These are phyloP conservation scores for Charina bottae DNA, from an alignment of 2,113 vertebrate genomes.

Conservation along the genomic window DNA sequence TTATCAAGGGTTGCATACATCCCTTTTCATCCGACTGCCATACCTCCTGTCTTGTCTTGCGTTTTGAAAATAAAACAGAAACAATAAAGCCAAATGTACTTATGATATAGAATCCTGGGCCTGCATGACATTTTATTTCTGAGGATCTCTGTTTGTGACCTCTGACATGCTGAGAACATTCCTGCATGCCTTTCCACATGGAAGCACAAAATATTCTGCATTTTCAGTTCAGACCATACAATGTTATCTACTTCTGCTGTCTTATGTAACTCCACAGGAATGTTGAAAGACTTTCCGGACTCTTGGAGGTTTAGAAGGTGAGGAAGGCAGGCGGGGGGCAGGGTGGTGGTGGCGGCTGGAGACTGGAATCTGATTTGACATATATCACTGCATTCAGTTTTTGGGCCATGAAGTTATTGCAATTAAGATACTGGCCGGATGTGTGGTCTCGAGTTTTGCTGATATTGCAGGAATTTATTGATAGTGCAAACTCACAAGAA, in stretches of 20 bases:
- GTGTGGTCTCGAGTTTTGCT: slow-evolving; percentile 74
- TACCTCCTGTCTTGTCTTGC: not conserved
- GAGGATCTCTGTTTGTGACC: slow-evolving; percentile 59
- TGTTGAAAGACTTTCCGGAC: slow-evolving; percentile 79
- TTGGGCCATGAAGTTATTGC: slow-evolving; percentile 76
- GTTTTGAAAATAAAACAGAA: slow-evolving; percentile 40
- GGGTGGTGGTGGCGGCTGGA: slow-evolving; percentile 12
- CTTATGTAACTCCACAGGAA: slow-evolving; percentile 85
- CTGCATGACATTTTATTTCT: slow-evolving; percentile 57
- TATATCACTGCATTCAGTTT: slow-evolving; percentile 71
- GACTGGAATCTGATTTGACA: slow-evolving; percentile 59
- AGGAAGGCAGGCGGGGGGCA: not conserved
- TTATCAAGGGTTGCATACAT: not conserved
- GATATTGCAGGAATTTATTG: slow-evolving; percentile 79
- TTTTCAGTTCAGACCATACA: slow-evolving; percentile 76
- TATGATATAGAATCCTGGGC: slow-evolving; percentile 49
- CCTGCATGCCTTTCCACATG: slow-evolving; percentile 76
- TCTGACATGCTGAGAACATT: slow-evolving; percentile 71
- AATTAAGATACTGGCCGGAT: slow-evolving; percentile 81
- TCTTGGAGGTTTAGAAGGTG: slow-evolving; percentile 67
- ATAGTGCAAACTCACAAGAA: slow-evolving; percentile 75
- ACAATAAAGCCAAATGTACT: slow-evolving; percentile 37
- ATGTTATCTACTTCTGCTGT: slow-evolving; percentile 82
- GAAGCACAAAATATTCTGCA: slow-evolving; percentile 74
- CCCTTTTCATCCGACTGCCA: not conserved